These are phyloP conservation scores for Ectropis grisescens DNA, from an alignment of 1,140 invertebrate genomes.

Conservation along the genomic window DNA sequence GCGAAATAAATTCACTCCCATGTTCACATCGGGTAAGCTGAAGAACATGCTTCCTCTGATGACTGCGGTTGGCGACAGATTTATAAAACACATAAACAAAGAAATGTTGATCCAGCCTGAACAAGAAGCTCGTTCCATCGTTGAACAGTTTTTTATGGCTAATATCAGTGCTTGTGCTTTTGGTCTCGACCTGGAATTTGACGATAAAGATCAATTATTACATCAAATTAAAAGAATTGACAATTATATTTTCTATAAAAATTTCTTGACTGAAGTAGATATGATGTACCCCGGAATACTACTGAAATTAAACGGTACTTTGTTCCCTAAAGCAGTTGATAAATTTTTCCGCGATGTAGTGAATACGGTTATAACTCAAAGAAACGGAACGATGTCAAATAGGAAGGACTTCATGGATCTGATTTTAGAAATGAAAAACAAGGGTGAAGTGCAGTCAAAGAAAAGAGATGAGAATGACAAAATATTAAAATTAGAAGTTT, in stretches of 20 bases:
- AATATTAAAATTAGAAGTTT: slow-evolving; percentile 14
- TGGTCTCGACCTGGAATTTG: slow-evolving; percentile 67
- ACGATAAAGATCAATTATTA: too few relatives aligned
- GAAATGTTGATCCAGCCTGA: slow-evolving; percentile 11
- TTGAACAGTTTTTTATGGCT: slow-evolving; percentile 50
- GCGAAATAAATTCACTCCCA: slow-evolving; percentile 65
- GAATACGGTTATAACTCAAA: not conserved
- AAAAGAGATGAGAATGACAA: slow-evolving; percentile 9
- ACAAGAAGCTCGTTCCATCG: slow-evolving; percentile 49
- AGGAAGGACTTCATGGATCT: slow-evolving; percentile 33
- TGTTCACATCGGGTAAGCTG: slow-evolving; percentile 73
- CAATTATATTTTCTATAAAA: too few relatives aligned
- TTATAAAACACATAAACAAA: slow-evolving; percentile 11
- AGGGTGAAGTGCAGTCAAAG: slow-evolving; percentile 11
- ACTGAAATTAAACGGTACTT: slow-evolving; percentile 17
- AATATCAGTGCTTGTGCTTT: slow-evolving; percentile 71
- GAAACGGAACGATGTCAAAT: slow-evolving; percentile 15
- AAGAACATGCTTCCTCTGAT: slow-evolving; percentile 68
- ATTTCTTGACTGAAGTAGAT: slow-evolving; percentile 26
- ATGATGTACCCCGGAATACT: slow-evolving; percentile 31
- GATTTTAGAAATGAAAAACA: slow-evolving; percentile 39
- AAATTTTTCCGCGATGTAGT: slow-evolving; percentile 24
- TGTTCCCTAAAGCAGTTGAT: slow-evolving; percentile 17
- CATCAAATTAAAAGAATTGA: too few relatives aligned
- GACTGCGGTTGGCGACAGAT: slow-evolving; percentile 31